These are phyloP conservation scores for Chrysochloris asiatica DNA, from an alignment of 2,113 vertebrate genomes.

Conservation along the genomic window DNA sequence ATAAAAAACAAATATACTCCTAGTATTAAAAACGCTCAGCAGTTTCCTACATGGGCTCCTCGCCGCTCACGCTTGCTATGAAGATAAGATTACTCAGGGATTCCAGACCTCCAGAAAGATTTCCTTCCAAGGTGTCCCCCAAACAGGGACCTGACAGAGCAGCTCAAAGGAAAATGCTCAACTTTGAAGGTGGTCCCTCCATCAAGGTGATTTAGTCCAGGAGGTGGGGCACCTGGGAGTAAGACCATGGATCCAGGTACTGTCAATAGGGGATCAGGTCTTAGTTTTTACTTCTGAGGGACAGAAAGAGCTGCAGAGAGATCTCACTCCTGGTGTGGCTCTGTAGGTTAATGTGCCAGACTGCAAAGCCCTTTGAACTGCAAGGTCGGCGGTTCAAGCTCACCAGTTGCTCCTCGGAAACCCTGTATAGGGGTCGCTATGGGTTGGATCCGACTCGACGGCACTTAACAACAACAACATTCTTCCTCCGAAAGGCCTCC, in stretches of 20 bases:
- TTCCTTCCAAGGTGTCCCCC: not conserved
- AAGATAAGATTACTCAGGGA: slow-evolving; percentile 10
- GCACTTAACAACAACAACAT: no score
- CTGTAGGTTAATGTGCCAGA: no score
- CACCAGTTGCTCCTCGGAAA: no score
- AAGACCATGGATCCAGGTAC: not conserved
- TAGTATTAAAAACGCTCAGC: no score
- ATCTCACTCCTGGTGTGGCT: no score
- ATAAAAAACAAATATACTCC: no score
- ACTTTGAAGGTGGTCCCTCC: not conserved
- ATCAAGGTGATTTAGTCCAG: not conserved
- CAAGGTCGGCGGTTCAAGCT: no score
- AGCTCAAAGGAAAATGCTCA: not conserved
- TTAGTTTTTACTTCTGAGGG: not conserved
- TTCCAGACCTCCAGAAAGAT: not conserved
- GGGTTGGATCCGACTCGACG: no score
- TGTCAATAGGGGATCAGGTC: not conserved
- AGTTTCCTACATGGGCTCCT: not conserved
- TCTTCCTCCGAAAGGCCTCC: not conserved
- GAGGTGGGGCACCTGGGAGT: not conserved
- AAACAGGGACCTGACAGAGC: not conserved
- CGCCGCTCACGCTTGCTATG: not conserved
- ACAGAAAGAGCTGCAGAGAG: not conserved
- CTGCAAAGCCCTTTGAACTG: no score
- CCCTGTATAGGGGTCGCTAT: no score